Evolutionary conservation across 2,888 invertebrate genomes (phyloP).

Genomic region (Prosopocoilus inquinatus): DNA sequence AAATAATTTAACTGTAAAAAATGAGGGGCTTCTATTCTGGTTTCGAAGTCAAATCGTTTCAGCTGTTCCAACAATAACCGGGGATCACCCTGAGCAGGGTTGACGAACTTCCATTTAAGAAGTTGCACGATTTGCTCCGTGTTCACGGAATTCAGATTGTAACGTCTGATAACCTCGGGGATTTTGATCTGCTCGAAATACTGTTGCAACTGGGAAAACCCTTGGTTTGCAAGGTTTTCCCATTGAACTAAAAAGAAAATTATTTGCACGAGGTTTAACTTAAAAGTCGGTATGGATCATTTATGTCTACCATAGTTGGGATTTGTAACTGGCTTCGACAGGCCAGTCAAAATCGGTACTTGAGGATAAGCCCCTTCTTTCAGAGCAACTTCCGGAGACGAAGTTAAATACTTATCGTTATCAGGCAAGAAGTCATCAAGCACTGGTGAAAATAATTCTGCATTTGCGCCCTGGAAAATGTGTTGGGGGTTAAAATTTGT

Average conservation of each 20-base stretch:
- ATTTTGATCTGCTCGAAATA: constrained; percentile 60
- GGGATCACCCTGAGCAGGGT: constrained; percentile 46
- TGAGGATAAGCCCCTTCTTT: constrained; percentile 55
- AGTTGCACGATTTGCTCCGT: constrained; percentile 47
- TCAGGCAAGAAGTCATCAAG: constrained; percentile 62
- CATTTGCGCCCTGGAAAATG: constrained; percentile 56
- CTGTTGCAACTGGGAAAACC: constrained; percentile 55
- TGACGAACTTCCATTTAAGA: constrained; percentile 60
- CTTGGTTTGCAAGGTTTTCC: constrained; percentile 59
- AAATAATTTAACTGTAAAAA: constrained; percentile 52
- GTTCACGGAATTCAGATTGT: constrained; percentile 41
- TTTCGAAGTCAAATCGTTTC: constrained; percentile 59
- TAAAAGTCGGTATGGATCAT: not conserved
- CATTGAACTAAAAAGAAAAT: constrained; percentile 54
- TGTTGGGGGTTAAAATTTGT: not conserved
- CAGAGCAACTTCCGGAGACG: constrained; percentile 55
- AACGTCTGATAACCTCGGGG: constrained; percentile 57
- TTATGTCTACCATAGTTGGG: constrained; percentile 34
- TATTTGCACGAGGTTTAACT: not conserved
- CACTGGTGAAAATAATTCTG: constrained; percentile 61
- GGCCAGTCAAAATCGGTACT: constrained; percentile 67
- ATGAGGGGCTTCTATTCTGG: constrained; percentile 58
- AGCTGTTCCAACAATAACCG: constrained; percentile 51
- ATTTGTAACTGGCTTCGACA: constrained; percentile 56
- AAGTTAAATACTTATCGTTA: constrained; percentile 61